Conservation (phyloP, 1,140 invertebrate genomes). For the Meloidogyne exigua region DNA sequence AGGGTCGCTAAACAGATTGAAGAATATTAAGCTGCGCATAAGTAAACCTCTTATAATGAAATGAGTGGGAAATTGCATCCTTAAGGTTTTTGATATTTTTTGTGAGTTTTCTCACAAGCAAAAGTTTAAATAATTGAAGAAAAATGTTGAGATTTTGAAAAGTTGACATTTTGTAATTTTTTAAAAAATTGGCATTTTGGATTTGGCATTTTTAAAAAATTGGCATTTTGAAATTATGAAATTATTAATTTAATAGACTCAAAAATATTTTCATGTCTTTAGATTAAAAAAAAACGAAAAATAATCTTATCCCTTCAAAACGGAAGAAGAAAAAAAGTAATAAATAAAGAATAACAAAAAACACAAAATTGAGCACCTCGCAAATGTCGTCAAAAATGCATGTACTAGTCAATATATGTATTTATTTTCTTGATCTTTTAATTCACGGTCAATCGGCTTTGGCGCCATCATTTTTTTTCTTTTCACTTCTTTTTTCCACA, state of each 20-base stretch:
- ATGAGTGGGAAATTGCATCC: not conserved
- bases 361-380: not conserved
- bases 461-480: not conserved
- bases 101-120: not conserved
- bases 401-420: not conserved
- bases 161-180: too few species aligned
- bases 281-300: too few species aligned
- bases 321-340: not conserved
- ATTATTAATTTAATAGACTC: too few species aligned
- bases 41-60: not conserved
- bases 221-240: not conserved
- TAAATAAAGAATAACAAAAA: not conserved
- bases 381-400: not conserved
- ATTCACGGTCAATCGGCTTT: not conserved
- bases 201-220: not conserved
- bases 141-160: not conserved
- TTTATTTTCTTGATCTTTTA: constrained; percentile 1
- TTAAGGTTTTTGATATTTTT: not conserved
- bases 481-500: not conserved
- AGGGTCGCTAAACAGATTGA: not conserved
- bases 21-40: not conserved
- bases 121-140: not conserved
- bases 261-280: too few species aligned
- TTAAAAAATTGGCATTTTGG: too few species aligned
- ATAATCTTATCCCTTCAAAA: not conserved